Evolutionary conservation across 2,113 vertebrate species (phyloP), one percentile per base, ranked within the genome.

Genomic region (Varanus komodoensis): DNA sequence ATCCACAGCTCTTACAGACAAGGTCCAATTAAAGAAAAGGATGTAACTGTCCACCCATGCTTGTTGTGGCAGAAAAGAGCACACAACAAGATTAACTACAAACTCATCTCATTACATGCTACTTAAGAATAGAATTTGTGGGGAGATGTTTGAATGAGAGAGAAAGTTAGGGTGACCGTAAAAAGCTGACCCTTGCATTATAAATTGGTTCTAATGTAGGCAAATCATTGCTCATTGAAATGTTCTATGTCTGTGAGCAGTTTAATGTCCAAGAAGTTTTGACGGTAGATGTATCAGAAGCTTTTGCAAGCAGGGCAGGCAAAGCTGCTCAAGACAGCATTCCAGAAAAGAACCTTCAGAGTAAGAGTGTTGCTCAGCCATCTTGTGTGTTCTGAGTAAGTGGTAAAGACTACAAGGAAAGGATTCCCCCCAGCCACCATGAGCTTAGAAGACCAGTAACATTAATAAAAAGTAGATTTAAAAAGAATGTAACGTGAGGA

Each of bases 401-500:
- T 34, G 75, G 3, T 34, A 77, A 74, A 21, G 44, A 38, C 14
- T 82, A 64, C 6, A 83, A 74, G 27, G 21, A 83, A 77, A 34
- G 15, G 54, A 34, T 17, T 61, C 32, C 29, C 9, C 48, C 25
- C 27, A 14, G 21, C 52, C 17, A 50, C 27, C 48, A 86, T 90
- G 0, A 61, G 0, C 44, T 50, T n/a, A 93, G 89, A 93, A 94
- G 95, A 93, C 64, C 73, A 82, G 7, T 81, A 89, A 87, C 89
- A 90, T 89, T 93, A 64, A 64, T 4, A 61, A 64, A 69, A 84
- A 91, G 87, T 44, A 44, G 38, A 44, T 44, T 44, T 44, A 44
- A 64, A 69, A 84, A 91, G 87, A 92, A 94, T n/a, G 38, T 78
- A 83, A 61, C 82, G 91, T 93, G 74, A 93, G 82, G 50, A 69